A percentile compares a stretch with the other conserved stretches of the same genome.
These are phyloP conservation scores for Hedychridium roseum DNA, from an alignment of 2,888 invertebrate genomes.

Conservation along the genomic window DNA sequence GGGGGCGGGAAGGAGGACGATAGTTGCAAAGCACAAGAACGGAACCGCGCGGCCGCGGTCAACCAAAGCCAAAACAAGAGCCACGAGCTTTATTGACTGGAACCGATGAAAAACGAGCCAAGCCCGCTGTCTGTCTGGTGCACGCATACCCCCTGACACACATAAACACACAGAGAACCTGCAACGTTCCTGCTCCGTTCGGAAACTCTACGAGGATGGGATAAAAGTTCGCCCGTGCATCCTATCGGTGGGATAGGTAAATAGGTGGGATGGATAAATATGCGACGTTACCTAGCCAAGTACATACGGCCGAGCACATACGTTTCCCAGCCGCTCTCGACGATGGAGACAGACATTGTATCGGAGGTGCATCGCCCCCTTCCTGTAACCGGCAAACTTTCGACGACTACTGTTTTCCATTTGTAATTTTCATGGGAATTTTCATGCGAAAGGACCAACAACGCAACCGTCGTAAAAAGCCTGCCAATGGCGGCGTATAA, in stretches of 20 bases:
- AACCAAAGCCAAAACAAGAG: conserved; percentile 54
- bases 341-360: neutral
- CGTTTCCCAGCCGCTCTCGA: conserved; percentile 11
- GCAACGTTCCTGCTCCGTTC: conserved; percentile 14
- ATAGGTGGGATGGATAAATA: conserved; percentile 32
- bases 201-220: conserved; percentile 29
- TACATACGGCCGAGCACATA: conserved; percentile 14
- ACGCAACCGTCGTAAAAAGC: no score
- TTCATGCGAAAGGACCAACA: no score
- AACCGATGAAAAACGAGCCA: conserved; percentile 53
- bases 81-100: conserved; percentile 55
- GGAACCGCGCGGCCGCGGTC: conserved; percentile 50
- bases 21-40: conserved; percentile 41
- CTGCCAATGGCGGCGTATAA: no score
- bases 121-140: no score
- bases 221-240: conserved; percentile 34
- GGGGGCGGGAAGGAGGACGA: conserved; percentile 22
- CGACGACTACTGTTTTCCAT: conserved; percentile 2
- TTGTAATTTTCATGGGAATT: no score
- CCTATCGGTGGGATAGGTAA: conserved; percentile 40
- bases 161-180: conserved; percentile 21
- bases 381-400: conserved; percentile 23
- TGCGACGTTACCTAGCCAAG: conserved; percentile 23
- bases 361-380: conserved; percentile 15
- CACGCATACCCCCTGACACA: no score